Percentiles rank a stretch among this genome's conserved stretches.
phyloP scores from a whole-genome alignment of 2,888 invertebrate species.

The Drosophila meridiana region DNA sequence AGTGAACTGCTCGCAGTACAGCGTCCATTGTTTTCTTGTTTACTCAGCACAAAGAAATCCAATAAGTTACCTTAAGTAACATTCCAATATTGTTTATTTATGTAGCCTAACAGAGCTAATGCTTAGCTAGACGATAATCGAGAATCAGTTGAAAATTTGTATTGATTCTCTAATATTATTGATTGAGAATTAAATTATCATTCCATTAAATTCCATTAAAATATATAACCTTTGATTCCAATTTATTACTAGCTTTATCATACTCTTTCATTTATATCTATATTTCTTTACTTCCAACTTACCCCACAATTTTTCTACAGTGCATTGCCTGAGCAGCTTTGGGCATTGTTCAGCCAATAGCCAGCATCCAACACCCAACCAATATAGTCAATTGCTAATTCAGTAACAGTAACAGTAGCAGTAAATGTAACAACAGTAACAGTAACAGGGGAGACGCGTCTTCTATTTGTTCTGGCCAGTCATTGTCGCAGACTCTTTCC shows the following conservation, averaged over 20 bases:
- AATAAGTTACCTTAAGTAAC: not conserved
- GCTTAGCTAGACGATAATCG: not conserved
- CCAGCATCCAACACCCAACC: not conserved
- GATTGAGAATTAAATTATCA: not conserved
- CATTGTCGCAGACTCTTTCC: constrained; percentile 38
- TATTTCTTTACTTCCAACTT: not conserved
- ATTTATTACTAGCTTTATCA: not conserved
- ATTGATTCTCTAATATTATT: not conserved
- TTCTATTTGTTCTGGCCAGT: constrained; percentile 45
- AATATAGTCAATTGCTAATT: constrained; percentile 60
- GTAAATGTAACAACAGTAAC: constrained; percentile 16
- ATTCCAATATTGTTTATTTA: not conserved
- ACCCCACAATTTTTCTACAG: constrained; percentile 16
- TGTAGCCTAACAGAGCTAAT: not conserved
- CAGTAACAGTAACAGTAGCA: constrained; percentile 43
- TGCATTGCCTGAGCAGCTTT: constrained; percentile 21
- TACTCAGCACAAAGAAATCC: constrained; percentile 20
- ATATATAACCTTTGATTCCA: not conserved
- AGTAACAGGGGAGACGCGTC: constrained; percentile 11
- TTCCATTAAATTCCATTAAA: not conserved
- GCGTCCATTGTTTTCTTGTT: constrained; percentile 15
- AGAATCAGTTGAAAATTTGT: not conserved
- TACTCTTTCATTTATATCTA: not conserved
- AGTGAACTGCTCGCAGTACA: constrained; percentile 1
- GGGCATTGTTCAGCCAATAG: constrained; percentile 21